Percentiles rank a stretch among this genome's conserved stretches.
Evolutionary conservation across 2,797 vertebrate species (phyloP).

Genomic region (Bradypus variegatus): DNA sequence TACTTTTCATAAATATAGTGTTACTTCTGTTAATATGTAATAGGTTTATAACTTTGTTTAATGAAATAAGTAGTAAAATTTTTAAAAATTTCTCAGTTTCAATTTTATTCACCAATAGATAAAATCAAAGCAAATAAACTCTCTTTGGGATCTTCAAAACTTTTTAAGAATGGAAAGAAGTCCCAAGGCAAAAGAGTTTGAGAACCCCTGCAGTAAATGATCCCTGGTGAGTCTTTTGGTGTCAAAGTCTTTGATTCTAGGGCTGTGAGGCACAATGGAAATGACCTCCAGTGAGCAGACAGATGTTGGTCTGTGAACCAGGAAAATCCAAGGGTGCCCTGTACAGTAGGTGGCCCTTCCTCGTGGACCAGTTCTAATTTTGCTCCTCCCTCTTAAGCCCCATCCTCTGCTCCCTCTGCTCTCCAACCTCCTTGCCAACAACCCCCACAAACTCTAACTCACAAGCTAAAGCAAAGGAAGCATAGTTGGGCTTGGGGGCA

Average conservation of each 20-base stretch:
- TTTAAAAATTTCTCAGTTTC: not conserved
- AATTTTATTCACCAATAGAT: not conserved
- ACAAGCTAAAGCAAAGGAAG: not conserved
- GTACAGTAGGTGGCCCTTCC: not conserved
- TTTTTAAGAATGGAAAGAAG: not conserved
- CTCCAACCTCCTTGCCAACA: not conserved
- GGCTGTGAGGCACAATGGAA: not conserved
- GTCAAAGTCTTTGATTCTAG: accelerated
- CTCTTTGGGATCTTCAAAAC: not conserved
- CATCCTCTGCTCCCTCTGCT: not conserved
- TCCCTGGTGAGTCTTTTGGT: not conserved
- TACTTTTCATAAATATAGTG: not conserved
- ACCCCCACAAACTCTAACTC: not conserved
- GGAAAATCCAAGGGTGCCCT: not conserved
- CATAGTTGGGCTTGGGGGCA: not conserved
- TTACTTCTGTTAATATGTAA: not conserved
- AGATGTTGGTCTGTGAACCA: accelerated
- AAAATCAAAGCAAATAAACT: not conserved
- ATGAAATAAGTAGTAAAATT: not conserved
- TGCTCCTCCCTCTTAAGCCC: not conserved
- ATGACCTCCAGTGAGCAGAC: not conserved
- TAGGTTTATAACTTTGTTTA: not conserved
- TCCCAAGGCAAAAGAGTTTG: not conserved
- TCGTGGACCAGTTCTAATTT: not conserved
- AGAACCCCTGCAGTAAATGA: accelerated